Conservation (phyloP, 2,797 vertebrate genomes). For the Parotocinclus haroldoi region DNA sequence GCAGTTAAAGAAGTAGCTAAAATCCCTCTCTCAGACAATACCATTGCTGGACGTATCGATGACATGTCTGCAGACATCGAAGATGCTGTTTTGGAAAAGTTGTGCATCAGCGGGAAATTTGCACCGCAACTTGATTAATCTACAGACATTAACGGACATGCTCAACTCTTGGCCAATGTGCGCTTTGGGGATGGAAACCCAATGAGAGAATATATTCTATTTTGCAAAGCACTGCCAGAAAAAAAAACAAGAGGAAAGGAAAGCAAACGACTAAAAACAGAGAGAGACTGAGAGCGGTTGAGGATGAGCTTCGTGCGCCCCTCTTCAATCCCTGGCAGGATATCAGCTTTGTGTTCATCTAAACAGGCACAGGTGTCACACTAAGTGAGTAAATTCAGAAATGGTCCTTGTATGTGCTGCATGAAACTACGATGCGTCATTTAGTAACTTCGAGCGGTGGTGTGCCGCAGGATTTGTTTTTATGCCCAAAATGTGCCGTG, state of each 20-base stretch:
- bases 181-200: conserved; percentile 43
- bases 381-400: no score
- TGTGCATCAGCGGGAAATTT: conserved; percentile 33
- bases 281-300: neutral
- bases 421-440: no score
- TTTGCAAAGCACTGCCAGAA: conserved; percentile 43
- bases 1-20: conserved; percentile 17
- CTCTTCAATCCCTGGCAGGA: no score
- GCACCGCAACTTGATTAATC: conserved; percentile 36
- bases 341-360: no score
- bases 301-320: no score
- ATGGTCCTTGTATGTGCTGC: no score
- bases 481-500: no score
- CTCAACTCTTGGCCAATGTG: conserved; percentile 38
- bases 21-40: conserved; percentile 18
- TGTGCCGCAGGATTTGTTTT: no score
- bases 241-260: conserved; percentile 45
- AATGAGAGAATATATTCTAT: conserved; percentile 45
- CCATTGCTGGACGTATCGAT: conserved; percentile 14
- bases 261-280: conserved; percentile 10
- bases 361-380: no score
- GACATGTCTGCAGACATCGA: no score
- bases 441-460: no score
- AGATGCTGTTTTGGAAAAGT: conserved; percentile 30
- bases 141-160: conserved; percentile 34